phyloP scores from a whole-genome alignment of 2,888 invertebrate species.

The Chrysolina haemoptera region DNA sequence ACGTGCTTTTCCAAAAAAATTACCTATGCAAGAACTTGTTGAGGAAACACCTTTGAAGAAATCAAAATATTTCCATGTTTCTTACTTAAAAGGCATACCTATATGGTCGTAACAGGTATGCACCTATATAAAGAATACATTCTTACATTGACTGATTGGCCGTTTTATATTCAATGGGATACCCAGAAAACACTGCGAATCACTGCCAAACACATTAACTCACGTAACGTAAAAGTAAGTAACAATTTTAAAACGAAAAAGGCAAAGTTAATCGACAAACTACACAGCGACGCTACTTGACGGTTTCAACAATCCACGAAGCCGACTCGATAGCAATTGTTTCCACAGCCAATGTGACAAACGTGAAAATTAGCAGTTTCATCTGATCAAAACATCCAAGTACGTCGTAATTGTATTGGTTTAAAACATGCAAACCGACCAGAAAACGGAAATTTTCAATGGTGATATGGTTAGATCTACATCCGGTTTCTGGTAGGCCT shows the following conservation, averaged over 20 bases:
- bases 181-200: background rate
- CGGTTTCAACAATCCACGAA: conserved; percentile 23
- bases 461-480: conserved; percentile 40
- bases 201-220: background rate
- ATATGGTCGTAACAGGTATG: too few species aligned
- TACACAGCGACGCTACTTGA: conserved; percentile 11
- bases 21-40: too few species aligned
- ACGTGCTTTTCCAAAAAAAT: too few species aligned
- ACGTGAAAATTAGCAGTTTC: conserved; percentile 40
- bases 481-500: conserved; percentile 51
- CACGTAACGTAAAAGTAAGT: background rate
- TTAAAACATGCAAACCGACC: conserved; percentile 15
- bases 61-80: too few species aligned
- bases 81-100: too few species aligned
- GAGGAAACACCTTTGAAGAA: too few species aligned
- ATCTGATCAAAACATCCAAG: conserved; percentile 27
- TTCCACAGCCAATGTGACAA: conserved; percentile 34
- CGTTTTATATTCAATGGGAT: background rate
- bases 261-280: background rate
- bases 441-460: conserved; percentile 45
- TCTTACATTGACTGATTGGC: conserved; percentile 4
- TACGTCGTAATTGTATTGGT: conserved; percentile 1
- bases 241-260: background rate
- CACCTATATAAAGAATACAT: background rate
- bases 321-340: conserved; percentile 32